These are phyloP conservation scores for Drosophila miranda DNA, from an alignment of 1,140 invertebrate genomes.

Conservation along the genomic window DNA sequence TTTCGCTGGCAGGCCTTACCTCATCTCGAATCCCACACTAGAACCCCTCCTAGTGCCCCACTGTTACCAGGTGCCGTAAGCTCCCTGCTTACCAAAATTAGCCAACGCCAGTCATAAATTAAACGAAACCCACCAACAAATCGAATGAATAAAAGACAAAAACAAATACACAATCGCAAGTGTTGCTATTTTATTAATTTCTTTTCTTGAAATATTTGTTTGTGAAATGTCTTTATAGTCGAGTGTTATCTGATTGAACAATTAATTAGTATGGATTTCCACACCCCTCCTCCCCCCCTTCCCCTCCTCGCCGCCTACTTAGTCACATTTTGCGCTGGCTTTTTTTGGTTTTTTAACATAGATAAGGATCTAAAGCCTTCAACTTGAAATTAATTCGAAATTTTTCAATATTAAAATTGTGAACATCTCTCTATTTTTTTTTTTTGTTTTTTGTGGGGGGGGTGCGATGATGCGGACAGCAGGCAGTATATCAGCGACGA, in stretches of 20 bases:
- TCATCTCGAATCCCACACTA: no score
- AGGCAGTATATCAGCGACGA: conserved; percentile 56
- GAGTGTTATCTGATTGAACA: conserved; percentile 73
- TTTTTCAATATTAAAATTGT: conserved; percentile 58
- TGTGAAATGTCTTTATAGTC: conserved; percentile 74
- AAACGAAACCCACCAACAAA: conserved; percentile 42
- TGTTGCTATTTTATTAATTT: conserved; percentile 54
- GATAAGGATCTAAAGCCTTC: conserved; percentile 58
- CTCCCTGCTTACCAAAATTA: conserved; percentile 56
- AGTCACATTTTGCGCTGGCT: conserved; percentile 39
- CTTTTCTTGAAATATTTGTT: conserved; percentile 66
- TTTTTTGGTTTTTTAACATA: conserved; percentile 56
- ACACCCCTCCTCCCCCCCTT: conserved; percentile 35
- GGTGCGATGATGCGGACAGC: conserved; percentile 59
- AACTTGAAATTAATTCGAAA: conserved; percentile 67
- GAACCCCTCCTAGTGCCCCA: no score
- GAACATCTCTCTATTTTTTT: conserved; percentile 47
- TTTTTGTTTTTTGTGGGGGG: background rate
- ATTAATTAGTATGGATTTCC: conserved; percentile 71
- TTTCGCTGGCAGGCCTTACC: no score
- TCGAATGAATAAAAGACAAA: background rate
- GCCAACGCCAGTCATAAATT: conserved; percentile 60
- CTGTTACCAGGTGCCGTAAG: conserved; percentile 26
- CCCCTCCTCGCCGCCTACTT: conserved; percentile 4
- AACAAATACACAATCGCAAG: conserved; percentile 28